Evolutionary conservation across 1,140 invertebrate genomes (phyloP).

Genomic region (Elymnias hypermnestra): DNA sequence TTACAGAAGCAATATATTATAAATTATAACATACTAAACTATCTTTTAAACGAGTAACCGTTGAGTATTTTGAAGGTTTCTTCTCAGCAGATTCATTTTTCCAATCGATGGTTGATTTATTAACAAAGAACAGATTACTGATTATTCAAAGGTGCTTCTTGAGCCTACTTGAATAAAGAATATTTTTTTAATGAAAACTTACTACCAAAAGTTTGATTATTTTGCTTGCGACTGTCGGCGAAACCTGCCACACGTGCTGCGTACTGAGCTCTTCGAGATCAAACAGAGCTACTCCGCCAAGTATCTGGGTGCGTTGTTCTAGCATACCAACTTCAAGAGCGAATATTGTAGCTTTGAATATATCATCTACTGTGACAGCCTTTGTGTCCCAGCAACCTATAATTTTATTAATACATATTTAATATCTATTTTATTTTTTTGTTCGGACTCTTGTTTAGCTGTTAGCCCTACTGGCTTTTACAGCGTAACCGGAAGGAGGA

Average conservation of each 20-base stretch:
- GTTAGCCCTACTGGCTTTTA: too few relatives aligned
- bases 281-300: constrained; percentile 85
- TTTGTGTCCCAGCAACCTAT: constrained; percentile 85
- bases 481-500: too few relatives aligned
- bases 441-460: too few relatives aligned
- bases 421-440: neutral
- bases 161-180: too few relatives aligned
- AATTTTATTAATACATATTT: neutral
- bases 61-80: too few relatives aligned
- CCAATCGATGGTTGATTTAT: too few relatives aligned
- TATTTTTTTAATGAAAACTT: constrained; percentile 46
- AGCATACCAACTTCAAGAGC: constrained; percentile 84
- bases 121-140: too few relatives aligned
- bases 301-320: constrained; percentile 84
- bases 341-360: constrained; percentile 84
- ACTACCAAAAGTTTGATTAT: constrained; percentile 82
- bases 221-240: constrained; percentile 80
- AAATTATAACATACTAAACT: too few relatives aligned
- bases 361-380: constrained; percentile 79
- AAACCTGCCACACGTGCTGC: constrained; percentile 83
- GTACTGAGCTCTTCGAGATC: constrained; percentile 83
- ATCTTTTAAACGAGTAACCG: too few relatives aligned
- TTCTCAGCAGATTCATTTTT: too few relatives aligned
- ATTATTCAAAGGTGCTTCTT: too few relatives aligned
- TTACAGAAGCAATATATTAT: too few relatives aligned